Conservation (phyloP, 2,888 invertebrate genomes). For the Trichopria drosophilae region DNA sequence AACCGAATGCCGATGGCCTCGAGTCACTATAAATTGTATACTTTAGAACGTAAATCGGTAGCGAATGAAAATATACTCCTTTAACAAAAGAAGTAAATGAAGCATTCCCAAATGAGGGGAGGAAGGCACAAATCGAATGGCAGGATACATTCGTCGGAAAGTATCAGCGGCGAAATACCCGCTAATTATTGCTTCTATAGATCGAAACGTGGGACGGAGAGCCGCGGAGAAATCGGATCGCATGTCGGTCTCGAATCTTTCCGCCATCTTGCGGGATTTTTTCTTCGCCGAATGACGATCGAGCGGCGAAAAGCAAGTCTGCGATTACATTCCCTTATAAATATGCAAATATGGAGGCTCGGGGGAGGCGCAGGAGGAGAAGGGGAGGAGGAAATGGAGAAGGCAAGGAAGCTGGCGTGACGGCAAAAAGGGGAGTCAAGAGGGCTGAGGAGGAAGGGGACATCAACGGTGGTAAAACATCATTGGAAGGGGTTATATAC, state of each 20-base stretch:
- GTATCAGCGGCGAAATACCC: constrained; percentile 31
- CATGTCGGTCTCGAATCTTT: constrained; percentile 57
- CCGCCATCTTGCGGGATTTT: constrained; percentile 57
- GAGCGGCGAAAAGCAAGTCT: constrained; percentile 56
- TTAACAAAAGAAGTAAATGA: no score
- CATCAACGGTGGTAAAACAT: constrained; percentile 30
- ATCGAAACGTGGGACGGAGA: constrained; percentile 28
- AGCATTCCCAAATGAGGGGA: no score
- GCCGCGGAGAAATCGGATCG: constrained; percentile 55
- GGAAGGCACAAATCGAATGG: constrained; percentile 1
- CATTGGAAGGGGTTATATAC: constrained; percentile 22
- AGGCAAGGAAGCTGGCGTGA: constrained; percentile 27
- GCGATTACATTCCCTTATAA: constrained; percentile 59
- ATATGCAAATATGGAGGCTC: constrained; percentile 55
- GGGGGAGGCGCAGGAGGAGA: constrained; percentile 38
- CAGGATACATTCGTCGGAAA: constrained; percentile 32
- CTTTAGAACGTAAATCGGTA: no score
- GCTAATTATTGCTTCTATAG: constrained; percentile 30
- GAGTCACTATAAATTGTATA: no score
- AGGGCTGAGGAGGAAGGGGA: constrained; percentile 23
- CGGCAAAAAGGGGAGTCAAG: constrained; percentile 32
- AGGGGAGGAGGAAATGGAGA: constrained; percentile 33
- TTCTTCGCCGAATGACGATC: constrained; percentile 46
- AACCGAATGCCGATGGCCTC: no score
- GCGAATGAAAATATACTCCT: no score